Conservation (phyloP, 2,797 vertebrate species). For the Huso huso region DNA sequence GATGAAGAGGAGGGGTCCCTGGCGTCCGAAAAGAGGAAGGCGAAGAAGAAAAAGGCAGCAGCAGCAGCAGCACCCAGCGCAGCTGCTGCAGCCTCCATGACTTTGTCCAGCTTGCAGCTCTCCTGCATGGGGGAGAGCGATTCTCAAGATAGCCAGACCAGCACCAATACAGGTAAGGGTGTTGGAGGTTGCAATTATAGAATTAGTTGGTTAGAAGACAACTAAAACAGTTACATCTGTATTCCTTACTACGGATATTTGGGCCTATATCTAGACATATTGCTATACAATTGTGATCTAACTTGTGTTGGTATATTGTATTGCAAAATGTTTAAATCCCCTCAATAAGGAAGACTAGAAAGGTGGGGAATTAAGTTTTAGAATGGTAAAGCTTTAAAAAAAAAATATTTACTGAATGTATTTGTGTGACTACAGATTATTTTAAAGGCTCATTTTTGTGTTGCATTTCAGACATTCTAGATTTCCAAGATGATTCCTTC, state of each 20-base stretch:
- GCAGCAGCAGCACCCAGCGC: constrained; percentile 52
- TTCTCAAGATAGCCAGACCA: constrained; percentile 79
- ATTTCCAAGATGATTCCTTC: constrained; percentile 76
- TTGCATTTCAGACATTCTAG: constrained; percentile 70
- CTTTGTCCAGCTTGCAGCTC: constrained; percentile 57
- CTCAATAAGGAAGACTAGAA: too few relatives aligned
- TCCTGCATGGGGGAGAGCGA: constrained; percentile 58
- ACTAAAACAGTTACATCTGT: too few relatives aligned
- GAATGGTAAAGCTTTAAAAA: too few relatives aligned
- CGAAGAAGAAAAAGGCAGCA: constrained; percentile 65
- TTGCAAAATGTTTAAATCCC: neutral
- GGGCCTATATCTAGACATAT: too few relatives aligned
- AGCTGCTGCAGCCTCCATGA: constrained; percentile 26
- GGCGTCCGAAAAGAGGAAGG: constrained; percentile 70
- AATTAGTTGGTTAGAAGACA: neutral
- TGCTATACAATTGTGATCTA: neutral
- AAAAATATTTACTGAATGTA: too few relatives aligned
- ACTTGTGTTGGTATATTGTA: neutral
- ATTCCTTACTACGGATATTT: too few relatives aligned
- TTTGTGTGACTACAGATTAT: too few relatives aligned
- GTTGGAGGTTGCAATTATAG: neutral
- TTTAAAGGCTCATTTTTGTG: constrained; percentile 48
- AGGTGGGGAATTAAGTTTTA: constrained; percentile 29
- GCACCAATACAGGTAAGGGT: constrained; percentile 70
- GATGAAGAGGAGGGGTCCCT: constrained; percentile 76